A percentile compares a stretch with the other conserved stretches of the same genome.
phyloP scores from a whole-genome alignment of 2,113 vertebrate genomes.

The Notothenia rossii region DNA sequence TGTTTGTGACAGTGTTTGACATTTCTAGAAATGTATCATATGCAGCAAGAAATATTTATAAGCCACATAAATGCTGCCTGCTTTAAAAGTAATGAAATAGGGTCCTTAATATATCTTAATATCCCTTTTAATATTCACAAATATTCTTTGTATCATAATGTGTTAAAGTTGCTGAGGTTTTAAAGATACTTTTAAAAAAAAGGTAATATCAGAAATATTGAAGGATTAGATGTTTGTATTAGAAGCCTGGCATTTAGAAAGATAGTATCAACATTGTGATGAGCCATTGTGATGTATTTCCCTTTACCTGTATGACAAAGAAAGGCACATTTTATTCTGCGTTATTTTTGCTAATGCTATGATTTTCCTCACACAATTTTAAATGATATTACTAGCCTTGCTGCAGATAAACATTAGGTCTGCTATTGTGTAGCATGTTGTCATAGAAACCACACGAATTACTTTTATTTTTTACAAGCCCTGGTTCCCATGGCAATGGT shows the following conservation, averaged over 20 bases:
- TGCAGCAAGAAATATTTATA: background rate
- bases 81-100: background rate
- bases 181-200: background rate
- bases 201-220: background rate
- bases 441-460: slow-evolving; percentile 68
- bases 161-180: background rate
- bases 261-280: background rate
- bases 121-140: background rate
- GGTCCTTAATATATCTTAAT: too few species aligned
- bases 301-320: background rate
- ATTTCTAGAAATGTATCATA: slow-evolving; percentile 5
- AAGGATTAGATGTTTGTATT: background rate
- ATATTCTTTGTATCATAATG: background rate
- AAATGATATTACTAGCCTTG: background rate
- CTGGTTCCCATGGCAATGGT: slow-evolving; percentile 77
- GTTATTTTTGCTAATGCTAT: background rate
- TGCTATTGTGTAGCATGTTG: slow-evolving; percentile 59
- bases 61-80: background rate
- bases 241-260: background rate
- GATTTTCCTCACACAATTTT: background rate
- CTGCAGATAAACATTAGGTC: slow-evolving; percentile 21
- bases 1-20: background rate
- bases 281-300: background rate
- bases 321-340: background rate
- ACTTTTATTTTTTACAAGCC: slow-evolving; percentile 44